phyloP scores from a whole-genome alignment of 2,888 invertebrate species.

The Andrena dorsata region DNA sequence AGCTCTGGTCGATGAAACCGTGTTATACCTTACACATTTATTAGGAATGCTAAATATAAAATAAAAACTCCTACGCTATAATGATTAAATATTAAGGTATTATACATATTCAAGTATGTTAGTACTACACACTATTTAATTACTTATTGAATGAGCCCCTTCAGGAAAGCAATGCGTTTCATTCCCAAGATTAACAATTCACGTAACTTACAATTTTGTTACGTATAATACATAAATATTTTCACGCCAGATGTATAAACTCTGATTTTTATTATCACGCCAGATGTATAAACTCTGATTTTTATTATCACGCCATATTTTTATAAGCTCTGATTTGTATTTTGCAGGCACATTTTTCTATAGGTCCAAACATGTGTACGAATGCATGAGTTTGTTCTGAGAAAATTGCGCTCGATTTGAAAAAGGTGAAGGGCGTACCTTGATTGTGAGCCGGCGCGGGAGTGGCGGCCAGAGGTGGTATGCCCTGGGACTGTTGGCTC shows the following conservation, averaged over 20 bases:
- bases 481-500: slow-evolving; percentile 80
- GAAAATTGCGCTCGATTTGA: background rate
- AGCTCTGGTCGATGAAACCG: background rate
- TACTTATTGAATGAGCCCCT: no score
- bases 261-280: no score
- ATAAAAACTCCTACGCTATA: no score
- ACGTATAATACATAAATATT: background rate
- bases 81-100: no score
- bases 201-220: no score
- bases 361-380: background rate
- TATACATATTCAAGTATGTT: no score
- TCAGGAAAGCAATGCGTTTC: background rate
- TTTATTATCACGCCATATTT: no score
- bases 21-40: background rate
- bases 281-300: no score
- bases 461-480: slow-evolving; percentile 81
- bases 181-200: background rate
- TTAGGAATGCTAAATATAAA: background rate
- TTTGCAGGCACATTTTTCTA: no score
- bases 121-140: no score
- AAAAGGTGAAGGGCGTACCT: slow-evolving; percentile 69
- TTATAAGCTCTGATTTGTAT: no score
- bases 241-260: background rate
- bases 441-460: slow-evolving; percentile 82
- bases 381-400: background rate